Evolutionary conservation across 1,140 invertebrate genomes (phyloP).

Genomic region (Riptortus pedestris): DNA sequence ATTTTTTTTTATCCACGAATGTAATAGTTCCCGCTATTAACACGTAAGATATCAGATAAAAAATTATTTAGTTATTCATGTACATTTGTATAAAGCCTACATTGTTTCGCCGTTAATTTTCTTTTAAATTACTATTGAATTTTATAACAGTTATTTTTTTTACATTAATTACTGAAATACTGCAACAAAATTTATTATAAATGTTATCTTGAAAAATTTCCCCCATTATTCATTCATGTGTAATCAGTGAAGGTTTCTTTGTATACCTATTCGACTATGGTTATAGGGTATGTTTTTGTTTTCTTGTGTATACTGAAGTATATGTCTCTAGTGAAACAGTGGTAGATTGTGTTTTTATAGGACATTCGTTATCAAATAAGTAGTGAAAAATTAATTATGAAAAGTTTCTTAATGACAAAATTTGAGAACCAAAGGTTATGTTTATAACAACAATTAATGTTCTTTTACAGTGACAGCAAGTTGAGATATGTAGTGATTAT

Average conservation of each 20-base stretch:
- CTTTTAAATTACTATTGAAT: no score
- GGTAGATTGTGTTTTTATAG: background rate
- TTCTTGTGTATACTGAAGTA: conserved; percentile 4
- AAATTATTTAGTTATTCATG: no score
- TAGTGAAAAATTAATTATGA: background rate
- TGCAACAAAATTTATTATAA: no score
- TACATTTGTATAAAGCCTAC: no score
- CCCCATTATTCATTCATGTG: conserved; percentile 2
- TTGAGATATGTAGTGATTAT: background rate
- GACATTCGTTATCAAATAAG: background rate
- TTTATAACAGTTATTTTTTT: no score
- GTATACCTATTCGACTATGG: conserved; percentile 9
- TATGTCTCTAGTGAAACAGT: background rate
- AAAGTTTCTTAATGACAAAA: background rate
- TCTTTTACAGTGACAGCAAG: conserved; percentile 2
- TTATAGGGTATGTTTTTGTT: conserved; percentile 15
- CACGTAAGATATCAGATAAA: no score
- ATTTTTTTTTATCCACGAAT: no score
- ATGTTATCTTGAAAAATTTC: background rate
- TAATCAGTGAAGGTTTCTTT: conserved; percentile 15
- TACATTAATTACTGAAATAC: no score
- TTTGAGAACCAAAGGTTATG: background rate
- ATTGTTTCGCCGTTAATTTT: no score
- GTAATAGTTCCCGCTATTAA: no score
- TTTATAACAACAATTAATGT: conserved; percentile 1